Evolutionary conservation across 2,888 invertebrate genomes (phyloP), one percentile per base, ranked within the genome.

Genomic region (Xestobium rufovillosum): DNA sequence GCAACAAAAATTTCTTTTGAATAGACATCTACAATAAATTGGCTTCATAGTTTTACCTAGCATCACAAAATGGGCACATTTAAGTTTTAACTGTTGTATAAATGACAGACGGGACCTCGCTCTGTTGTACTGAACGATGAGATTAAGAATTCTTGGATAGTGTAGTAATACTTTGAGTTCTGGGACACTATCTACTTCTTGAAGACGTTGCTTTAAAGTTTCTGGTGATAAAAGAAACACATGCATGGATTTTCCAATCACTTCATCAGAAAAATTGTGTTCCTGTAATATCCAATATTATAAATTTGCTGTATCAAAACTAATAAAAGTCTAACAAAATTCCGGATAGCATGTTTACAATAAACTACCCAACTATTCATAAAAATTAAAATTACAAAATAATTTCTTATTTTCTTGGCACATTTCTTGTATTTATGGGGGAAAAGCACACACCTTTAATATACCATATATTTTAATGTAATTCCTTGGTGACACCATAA

Each of bases 121-220:
- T 41, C 66, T 66, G 26, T 67, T 67, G 39, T 72, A 70, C 47
- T 67, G 64, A 29, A 68, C 52, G 3, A 78, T 60, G 11, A 78
- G 45, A 12, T 60, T 53, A 3, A 76, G 51, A 43, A 81, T 70
- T 42, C 73, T 68, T 2, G 77, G 76, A 65, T 83, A 76, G 6
- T 71, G 67, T 10, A 67, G 63, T 14, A 83, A 59, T 0, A 78
- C 67, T 50, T 70, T 61, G 42, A 81, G 75, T 51, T 83, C 78
- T 17, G 77, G 76, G 14, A 71, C 64, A 16, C 60, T 64, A 27
- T 66, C 62, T 1, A 84, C 57, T 42, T 74, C 71, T 0, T 71
- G 59, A 1, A 84, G 56, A 4, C 83, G 68, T 23, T 69, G 56
- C 11, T 68, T 53, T 0, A 85, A 70, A 1, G 77, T 76, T 14